Evolutionary conservation across 2,113 vertebrate genomes (phyloP).

Genomic region (Labeo rohita): DNA sequence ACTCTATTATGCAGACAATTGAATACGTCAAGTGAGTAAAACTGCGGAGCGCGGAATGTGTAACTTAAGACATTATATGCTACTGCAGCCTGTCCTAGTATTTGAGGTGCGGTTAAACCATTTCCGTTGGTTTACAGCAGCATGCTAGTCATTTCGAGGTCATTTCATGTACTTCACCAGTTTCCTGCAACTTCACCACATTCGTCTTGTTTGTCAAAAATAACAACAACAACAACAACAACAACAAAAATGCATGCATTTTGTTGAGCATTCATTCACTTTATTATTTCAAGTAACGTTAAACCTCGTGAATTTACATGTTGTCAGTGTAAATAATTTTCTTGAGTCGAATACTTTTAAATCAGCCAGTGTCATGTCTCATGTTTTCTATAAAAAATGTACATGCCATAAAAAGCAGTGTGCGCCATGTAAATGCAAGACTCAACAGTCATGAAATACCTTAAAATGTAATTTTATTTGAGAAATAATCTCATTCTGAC

Average conservation of each 20-base stretch:
- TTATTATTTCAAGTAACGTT: not conserved
- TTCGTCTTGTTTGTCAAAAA: not conserved
- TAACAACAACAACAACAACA: too few species aligned
- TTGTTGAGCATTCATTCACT: not conserved
- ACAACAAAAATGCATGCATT: not conserved
- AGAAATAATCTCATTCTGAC: not conserved
- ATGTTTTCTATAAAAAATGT: not conserved
- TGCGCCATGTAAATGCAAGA: not conserved
- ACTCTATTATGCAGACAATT: slow-evolving; percentile 17
- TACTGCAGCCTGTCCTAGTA: not conserved
- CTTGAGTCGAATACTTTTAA: not conserved
- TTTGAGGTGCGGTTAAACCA: not conserved
- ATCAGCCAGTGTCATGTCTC: not conserved
- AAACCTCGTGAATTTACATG: not conserved
- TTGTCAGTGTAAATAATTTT: not conserved
- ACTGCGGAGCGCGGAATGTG: not conserved
- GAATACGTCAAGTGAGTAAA: slow-evolving; percentile 32
- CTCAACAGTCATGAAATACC: not conserved
- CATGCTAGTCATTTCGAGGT: not conserved
- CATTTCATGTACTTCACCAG: not conserved
- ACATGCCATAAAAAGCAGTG: not conserved
- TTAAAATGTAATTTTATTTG: not conserved
- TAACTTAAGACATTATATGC: not conserved
- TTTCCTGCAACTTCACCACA: not conserved
- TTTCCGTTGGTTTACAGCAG: not conserved